Base-by-base conservation (phyloP, 2,888 invertebrate genomes). In the Opisthograptis luteolata region DNA sequence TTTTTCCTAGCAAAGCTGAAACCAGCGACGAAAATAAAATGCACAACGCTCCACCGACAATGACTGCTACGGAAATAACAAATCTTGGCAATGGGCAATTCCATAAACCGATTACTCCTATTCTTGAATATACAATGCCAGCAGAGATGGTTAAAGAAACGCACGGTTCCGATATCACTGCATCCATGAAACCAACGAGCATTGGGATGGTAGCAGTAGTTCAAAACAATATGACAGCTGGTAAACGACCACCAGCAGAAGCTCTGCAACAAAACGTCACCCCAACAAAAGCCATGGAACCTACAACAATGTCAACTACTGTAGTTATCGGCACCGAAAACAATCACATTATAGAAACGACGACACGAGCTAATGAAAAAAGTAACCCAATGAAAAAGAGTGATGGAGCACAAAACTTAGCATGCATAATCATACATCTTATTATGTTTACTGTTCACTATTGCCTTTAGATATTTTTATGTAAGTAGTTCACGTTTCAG, bases 191-290 rank as follows among this genome's bases (percentile, higher is more conserved):
- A 20, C 44, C 55, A 35, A 53, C 61, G 10, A 53, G 37, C 15
- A 47, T 42, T 4, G 45, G 46, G 27, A 49, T 45, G 25, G 41
- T 53, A 2, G 37, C 55, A 24, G 53, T 57, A 32, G 30, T 49
- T 14, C 30, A 58, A 9, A 56, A 39, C n/a, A 46, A 15, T 27
- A 27, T 35, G 9, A 36, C 42, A 3, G 13, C 44, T 12, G 74
- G 76, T 36, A 63, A 69, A 34, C 43, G 79, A 28, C 84, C 84
- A 1, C 74, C 86, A 9, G 79, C 83, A 13, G 82, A 81, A 62
- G 78, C 84, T 4, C 56, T 84, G 4, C 85, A 84, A 55, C 80
- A 84, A 58, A 78, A 75, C 46, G 72, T 64, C n/a, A 79, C 64
- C 35, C 69, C 78, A 1, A 56, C 53, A 46, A 79, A 76, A 65